Evolutionary conservation across 1,140 invertebrate genomes (phyloP), one percentile per base, ranked within the genome.

Genomic region (Drosophila nikananu): DNA sequence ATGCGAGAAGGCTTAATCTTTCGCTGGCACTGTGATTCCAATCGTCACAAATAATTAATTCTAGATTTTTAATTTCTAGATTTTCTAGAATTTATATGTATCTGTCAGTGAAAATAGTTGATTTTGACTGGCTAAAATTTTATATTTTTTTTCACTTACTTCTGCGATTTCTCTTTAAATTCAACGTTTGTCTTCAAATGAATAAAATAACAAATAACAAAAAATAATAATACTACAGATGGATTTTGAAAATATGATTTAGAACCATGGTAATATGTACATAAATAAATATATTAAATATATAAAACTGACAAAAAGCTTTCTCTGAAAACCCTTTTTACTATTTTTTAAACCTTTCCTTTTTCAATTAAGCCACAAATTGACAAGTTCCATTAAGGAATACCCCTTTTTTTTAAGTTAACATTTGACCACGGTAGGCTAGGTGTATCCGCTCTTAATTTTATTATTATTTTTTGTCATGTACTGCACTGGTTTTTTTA

Each of bases 401-500:
- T 3, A 30, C n/a, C 9, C 3, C 25, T n/a, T 32, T 21, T 39
- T 39, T 23, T 44, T 23, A 46, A 37, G 1, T 17, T 6, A 44
- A 8, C 12, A 8, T 35, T 49, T 8, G 5, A 32, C 41, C 73
- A 77, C 73, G 42, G 73, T 77, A 2, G 23, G 3, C 39, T 54
- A 52, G 51, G 46, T 46, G 7, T 61, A 80, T 6, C 59, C 68
- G 19, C 49, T n/a, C 2, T 66, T 63, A 23, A 37, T 55, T 23
- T 27, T 72, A n/a, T 46, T 42, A 55, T 59, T 42, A 42, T 27
- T 30, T 41, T 46, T 54, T 51, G 10, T 42, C 42, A 52, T 71
- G 51, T 54, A 52, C 49, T 55, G 55, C 65, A 76, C 32, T 49
- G 54, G 44, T 61, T 71, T 79, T 55, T 86, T 75, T 64, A 75